Evolutionary conservation across 2,113 vertebrate species (phyloP).

Genomic region (Chunga burmeisteri): DNA sequence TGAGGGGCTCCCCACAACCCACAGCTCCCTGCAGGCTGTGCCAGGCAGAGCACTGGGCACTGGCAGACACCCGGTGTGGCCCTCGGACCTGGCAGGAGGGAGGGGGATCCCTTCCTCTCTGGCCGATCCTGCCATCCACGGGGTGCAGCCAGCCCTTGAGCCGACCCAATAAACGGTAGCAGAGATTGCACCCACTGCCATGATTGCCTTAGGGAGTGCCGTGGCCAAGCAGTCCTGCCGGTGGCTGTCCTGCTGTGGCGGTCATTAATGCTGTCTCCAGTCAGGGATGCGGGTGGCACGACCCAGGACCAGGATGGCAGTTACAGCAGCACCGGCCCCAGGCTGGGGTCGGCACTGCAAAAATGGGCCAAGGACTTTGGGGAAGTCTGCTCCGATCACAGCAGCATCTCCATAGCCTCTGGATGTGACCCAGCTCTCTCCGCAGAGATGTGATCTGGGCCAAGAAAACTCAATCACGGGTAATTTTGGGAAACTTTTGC

Average conservation of each 20-base stretch:
- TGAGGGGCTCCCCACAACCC: background rate
- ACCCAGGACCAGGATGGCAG: background rate
- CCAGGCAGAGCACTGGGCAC: accelerated
- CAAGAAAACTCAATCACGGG: background rate
- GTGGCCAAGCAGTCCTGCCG: accelerated
- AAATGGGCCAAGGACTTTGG: accelerated
- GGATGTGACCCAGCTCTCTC: background rate
- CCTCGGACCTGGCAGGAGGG: background rate
- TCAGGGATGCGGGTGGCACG: too few relatives aligned
- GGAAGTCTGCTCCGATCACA: background rate
- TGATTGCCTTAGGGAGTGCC: accelerated
- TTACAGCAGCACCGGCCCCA: background rate
- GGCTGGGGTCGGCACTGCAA: background rate
- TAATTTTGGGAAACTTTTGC: background rate
- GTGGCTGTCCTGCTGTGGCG: background rate
- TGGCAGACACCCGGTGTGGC: background rate
- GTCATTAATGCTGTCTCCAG: background rate
- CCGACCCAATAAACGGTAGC: background rate
- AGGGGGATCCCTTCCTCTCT: background rate
- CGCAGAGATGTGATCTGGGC: too few relatives aligned
- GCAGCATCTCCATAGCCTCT: background rate
- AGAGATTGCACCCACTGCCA: background rate
- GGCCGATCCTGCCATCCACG: accelerated
- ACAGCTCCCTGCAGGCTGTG: accelerated
- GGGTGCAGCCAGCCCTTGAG: background rate